Evolutionary conservation across 2,888 invertebrate genomes (phyloP), one percentile per base, ranked within the genome.

Genomic region (Norana najaformis): DNA sequence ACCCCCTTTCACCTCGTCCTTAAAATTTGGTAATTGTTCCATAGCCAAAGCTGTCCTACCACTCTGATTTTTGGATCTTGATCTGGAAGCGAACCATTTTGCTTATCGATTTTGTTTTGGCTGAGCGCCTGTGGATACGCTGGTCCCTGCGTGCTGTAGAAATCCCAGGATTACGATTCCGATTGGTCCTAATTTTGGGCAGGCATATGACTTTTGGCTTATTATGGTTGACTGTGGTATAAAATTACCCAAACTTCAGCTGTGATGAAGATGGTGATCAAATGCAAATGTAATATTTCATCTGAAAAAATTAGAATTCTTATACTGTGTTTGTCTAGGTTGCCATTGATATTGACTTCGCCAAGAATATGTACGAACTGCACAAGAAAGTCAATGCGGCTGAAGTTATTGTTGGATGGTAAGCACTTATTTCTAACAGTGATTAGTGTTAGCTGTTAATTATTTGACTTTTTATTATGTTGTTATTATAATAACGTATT

Each of bases 331-430:
- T 90, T 89, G 92, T 93, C 1, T 96, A 98, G 96, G 98, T 99
- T n/a, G 98, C 99, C 94, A 98, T 99, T 14, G 99, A 99, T 95
- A 96, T 99, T 90, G 98, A 97, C 94, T 99, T 98, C 95, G 99
- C 99, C 36, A 97, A 98, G 96, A 98, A 98, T 93, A 97, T 99
- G 94, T 98, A 97, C 94, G 98, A 98, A 93, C 96, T 99, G 90
- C 98, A 99, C 95, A 96, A 97, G 92, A 96, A 97, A 94, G 98
- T 99, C 1, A 98, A 99, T 94, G 96, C 98, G 0, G 97, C 96
- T 91, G 99, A 99, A 95, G 97, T 96, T 92, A 98, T 99, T 93
- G 98, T 99, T 90, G 99, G 99, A 38, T 99, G 99, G 99, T 99
- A 97, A 93, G 93, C 69, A 69, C 23, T 35, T n/a, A 30, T 0